These are phyloP conservation scores for Diglossa cyanea DNA, from an alignment of 2,797 vertebrate species.

Conservation along the genomic window DNA sequence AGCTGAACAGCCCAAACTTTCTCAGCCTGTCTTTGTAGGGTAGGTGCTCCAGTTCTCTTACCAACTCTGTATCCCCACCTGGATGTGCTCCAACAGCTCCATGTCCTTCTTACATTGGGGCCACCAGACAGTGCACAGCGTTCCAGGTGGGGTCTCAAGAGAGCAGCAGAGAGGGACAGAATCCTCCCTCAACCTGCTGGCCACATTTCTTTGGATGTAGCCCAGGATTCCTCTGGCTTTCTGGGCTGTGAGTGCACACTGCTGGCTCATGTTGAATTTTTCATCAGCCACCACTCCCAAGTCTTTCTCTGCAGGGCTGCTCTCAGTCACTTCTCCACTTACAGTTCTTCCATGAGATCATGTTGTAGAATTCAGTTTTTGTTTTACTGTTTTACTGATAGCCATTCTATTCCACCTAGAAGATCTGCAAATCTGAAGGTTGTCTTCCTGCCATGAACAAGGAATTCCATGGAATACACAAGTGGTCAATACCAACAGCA, in stretches of 20 bases:
- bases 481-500: neutral
- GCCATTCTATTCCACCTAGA: neutral
- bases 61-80: neutral
- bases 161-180: neutral
- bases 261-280: neutral
- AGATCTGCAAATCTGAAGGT: neutral
- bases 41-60: neutral
- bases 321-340: neutral
- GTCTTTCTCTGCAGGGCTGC: neutral
- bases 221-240: neutral
- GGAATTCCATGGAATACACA: neutral
- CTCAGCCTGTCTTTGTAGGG: neutral
- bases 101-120: neutral
- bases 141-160: fast-evolving
- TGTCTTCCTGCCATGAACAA: neutral
- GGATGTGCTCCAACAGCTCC: neutral
- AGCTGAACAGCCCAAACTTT: neutral
- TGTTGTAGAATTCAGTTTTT: neutral
- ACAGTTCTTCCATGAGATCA: neutral
- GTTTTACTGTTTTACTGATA: neutral
- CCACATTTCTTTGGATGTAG: neutral
- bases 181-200: neutral
- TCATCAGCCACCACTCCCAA: neutral
- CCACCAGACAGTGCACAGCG: neutral
- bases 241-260: neutral